Base-by-base conservation (phyloP, 2,113 vertebrate species). In the Pogona vitticeps region DNA sequence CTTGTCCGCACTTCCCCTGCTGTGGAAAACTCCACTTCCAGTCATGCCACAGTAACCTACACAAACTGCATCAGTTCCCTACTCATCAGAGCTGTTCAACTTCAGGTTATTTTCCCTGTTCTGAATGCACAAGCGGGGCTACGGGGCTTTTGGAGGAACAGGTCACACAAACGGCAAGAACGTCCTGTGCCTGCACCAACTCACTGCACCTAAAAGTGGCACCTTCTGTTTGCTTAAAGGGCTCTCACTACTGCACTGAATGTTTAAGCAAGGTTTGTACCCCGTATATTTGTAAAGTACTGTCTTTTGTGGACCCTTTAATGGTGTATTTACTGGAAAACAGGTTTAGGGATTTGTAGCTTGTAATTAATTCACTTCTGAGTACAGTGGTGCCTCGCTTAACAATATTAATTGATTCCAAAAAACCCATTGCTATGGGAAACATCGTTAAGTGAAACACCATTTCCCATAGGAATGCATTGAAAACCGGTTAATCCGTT, bases 181-280 rank as follows among this genome's bases (percentile, higher is more conserved):
- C 97, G 6, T 90, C 98, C 88, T 98, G 95, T 90, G 92, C 97
- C 95, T 98, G 97, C 96, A 96, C 98, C 96, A 97, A 97, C 94
- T 96, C 98, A 94, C 95, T 98, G 95, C 98, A 98, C 96, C 96
- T 98, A 87, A 98, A 97, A 94, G 88, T 98, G 94, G 96, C 97
- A 92, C 97, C 96, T 94, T 95, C 97, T 0, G 95, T 98, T 92
- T 98, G 96, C 96, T 95, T 98, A 94, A 98, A 98, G 95, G 98
- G 97, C 94, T 97, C 96, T 79, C 98, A 98, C 96, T 98, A 97
- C 97, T 98, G 98, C 95, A 97, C 94, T 96, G 97, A 97, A 92
- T 98, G 98, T 96, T 95, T 98, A 85, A 97, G 96, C 91, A 98
- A 99, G 99, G 99, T 99, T 97, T 89, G 99, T 99, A 88, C 86